Percentiles rank a stretch among this genome's conserved stretches.
phyloP scores from a whole-genome alignment of 1,140 invertebrate species.

The Mylabris phalerata region DNA sequence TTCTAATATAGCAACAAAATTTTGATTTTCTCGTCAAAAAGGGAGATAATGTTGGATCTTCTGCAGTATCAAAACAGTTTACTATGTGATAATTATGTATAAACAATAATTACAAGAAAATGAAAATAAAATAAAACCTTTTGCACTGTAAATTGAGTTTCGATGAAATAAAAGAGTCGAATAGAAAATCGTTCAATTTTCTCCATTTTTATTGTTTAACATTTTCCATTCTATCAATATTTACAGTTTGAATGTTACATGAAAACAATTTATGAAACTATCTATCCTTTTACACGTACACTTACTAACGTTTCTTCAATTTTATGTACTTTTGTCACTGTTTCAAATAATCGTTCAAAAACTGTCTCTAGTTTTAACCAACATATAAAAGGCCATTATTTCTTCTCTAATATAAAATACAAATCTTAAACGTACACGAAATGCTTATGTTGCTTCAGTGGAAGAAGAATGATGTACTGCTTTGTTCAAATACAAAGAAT shows the following conservation, averaged over 20 bases:
- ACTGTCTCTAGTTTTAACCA: background rate
- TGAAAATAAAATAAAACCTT: constrained; percentile 18
- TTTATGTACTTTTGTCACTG: background rate
- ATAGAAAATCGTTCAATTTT: constrained; percentile 6
- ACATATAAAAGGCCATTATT: constrained; percentile 6
- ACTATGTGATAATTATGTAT: constrained; percentile 24
- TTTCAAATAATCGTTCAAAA: background rate
- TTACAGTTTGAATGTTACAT: constrained; percentile 17
- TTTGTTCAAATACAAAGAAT: background rate
- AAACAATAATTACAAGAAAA: constrained; percentile 11
- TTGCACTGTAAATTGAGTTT: constrained; percentile 16
- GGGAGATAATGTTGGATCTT: constrained; percentile 3
- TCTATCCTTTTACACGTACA: constrained; percentile 16
- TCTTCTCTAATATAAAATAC: too few species aligned
- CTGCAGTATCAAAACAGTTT: constrained; percentile 12
- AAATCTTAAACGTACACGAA: too few species aligned
- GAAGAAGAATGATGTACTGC: background rate
- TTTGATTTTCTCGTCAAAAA: background rate
- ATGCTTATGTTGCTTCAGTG: background rate
- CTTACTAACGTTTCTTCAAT: constrained; percentile 6
- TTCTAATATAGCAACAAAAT: background rate
- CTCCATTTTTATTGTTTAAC: constrained; percentile 13
- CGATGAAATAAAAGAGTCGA: constrained; percentile 4
- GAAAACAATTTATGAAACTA: constrained; percentile 18
- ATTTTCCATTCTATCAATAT: constrained; percentile 16